Evolutionary conservation across 1,140 invertebrate genomes (phyloP).

Genomic region (Drosophila biarmipes): DNA sequence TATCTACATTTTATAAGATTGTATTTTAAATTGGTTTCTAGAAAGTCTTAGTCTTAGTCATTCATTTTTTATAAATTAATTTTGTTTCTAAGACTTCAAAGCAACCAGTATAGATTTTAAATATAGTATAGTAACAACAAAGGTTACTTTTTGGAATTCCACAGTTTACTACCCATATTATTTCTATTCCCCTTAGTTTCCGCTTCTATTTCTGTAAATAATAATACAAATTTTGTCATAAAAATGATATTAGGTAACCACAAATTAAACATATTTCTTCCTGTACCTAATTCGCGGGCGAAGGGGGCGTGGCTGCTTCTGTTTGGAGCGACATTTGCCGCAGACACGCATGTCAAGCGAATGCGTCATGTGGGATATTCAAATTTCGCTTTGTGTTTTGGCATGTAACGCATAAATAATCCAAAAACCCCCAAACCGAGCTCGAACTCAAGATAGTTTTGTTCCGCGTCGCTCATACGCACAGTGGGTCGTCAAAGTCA

Average conservation of each 20-base stretch:
- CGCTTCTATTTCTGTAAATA: neutral
- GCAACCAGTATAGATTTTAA: too few species aligned
- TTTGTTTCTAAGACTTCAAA: too few species aligned
- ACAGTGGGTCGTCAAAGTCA: slow-evolving; percentile 65
- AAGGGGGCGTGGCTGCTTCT: slow-evolving; percentile 29
- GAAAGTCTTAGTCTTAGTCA: too few species aligned
- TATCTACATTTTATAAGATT: too few species aligned
- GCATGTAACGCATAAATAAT: slow-evolving; percentile 80
- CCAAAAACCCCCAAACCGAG: slow-evolving; percentile 22
- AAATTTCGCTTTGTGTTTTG: slow-evolving; percentile 51
- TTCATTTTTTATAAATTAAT: too few species aligned
- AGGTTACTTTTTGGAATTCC: neutral
- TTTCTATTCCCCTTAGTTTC: neutral
- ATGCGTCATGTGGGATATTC: slow-evolving; percentile 75
- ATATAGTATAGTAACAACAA: too few species aligned
- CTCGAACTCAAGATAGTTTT: slow-evolving; percentile 35
- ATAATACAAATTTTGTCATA: neutral
- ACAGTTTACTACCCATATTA: neutral
- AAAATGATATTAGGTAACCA: slow-evolving; percentile 1
- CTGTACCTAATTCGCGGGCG: neutral
- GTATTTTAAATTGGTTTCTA: too few species aligned
- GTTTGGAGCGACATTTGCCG: slow-evolving; percentile 55
- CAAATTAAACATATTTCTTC: slow-evolving; percentile 12
- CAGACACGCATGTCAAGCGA: slow-evolving; percentile 51
- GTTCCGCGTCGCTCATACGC: slow-evolving; percentile 79